Conservation (phyloP, 2,113 vertebrate genomes). For the Meriones unguiculatus region DNA sequence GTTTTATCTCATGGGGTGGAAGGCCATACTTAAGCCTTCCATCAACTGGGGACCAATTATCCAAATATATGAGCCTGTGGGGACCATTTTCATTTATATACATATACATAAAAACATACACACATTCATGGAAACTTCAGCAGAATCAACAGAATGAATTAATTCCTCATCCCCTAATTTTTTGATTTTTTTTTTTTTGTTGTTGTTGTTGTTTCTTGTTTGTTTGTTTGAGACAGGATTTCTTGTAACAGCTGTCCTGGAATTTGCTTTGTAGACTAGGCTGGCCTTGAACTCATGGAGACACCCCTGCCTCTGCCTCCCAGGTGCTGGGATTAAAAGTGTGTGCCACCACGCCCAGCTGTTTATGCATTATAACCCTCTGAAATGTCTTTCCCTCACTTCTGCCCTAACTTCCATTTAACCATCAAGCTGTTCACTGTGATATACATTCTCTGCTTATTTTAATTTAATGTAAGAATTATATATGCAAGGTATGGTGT, state of each 20-base stretch:
- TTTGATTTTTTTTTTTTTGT: background rate
- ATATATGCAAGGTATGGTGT: no score
- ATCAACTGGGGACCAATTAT: background rate
- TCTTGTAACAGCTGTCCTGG: background rate
- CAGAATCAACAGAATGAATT: constrained; percentile 22
- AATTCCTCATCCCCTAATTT: background rate
- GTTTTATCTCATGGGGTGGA: background rate
- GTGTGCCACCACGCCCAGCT: background rate
- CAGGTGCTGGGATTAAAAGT: background rate
- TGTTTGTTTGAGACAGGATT: background rate
- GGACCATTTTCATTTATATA: background rate
- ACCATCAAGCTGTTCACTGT: background rate
- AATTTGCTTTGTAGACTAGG: background rate
- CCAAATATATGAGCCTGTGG: background rate
- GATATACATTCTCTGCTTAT: background rate
- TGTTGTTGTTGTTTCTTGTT: background rate
- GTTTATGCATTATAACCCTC: background rate
- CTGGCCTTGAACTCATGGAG: background rate
- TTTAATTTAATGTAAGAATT: background rate
- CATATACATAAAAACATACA: no score
- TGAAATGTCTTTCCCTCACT: background rate
- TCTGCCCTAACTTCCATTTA: background rate
- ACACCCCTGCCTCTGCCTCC: background rate
- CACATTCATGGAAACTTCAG: background rate
- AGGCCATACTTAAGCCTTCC: background rate